These are phyloP conservation scores for Xiphophorus birchmanni DNA, from an alignment of 2,797 vertebrate genomes.

Conservation along the genomic window DNA sequence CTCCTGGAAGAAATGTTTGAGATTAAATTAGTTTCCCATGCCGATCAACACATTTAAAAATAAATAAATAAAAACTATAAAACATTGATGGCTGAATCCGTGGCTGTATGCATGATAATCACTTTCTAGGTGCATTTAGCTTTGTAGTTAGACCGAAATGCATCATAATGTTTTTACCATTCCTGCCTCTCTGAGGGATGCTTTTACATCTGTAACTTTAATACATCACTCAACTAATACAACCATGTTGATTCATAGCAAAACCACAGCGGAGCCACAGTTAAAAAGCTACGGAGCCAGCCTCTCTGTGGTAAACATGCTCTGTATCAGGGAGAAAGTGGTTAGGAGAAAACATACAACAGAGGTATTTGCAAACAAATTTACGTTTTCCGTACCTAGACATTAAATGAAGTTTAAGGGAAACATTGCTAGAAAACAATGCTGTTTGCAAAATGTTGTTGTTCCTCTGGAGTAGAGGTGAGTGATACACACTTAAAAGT, in stretches of 20 bases:
- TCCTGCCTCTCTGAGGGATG: background rate
- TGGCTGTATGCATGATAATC: background rate
- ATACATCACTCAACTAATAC: background rate
- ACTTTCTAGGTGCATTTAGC: background rate
- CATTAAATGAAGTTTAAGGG: background rate
- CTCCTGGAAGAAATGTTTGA: slow-evolving; percentile 59
- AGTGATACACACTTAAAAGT: too few relatives aligned
- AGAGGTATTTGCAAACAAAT: background rate
- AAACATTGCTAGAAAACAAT: background rate
- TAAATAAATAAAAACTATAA: background rate
- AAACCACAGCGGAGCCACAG: background rate
- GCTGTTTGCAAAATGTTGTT: too few relatives aligned
- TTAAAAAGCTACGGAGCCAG: background rate
- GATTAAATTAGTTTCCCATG: background rate
- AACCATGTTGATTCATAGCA: background rate
- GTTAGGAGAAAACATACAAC: background rate
- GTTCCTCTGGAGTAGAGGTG: too few relatives aligned
- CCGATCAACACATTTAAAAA: background rate
- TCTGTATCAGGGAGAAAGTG: background rate
- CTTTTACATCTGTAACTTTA: background rate
- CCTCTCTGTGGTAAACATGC: background rate
- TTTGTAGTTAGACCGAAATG: background rate
- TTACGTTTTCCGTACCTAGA: background rate
- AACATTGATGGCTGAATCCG: background rate
- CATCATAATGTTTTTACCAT: background rate